Evolutionary conservation across 2,797 vertebrate species (phyloP), one percentile per base, ranked within the genome.

Genomic region (Rhinatrema bivittatum): DNA sequence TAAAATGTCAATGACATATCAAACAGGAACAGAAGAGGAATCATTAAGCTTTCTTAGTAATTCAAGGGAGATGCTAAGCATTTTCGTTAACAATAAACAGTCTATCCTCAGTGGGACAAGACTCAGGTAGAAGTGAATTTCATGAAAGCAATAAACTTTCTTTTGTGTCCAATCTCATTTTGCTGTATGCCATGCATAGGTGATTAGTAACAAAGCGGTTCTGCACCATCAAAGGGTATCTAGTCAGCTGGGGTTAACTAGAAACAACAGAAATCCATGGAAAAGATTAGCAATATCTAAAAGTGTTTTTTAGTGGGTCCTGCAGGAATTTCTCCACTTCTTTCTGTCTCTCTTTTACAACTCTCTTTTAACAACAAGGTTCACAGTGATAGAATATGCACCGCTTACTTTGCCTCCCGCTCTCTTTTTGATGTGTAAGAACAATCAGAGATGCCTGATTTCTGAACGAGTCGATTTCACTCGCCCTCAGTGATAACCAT

Each of bases 351-450:
- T 39, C n/a, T 42, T 17, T 17, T 39, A 42, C 29, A 24, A 20
- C 47, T 65, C 36, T 67, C 68, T 81, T 82, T 76, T 59, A 78
- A 81, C 75, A 76, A 77, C 75, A 83, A 83, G 83, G 77, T 57
- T 37, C 21, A 29, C 48, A 61, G 63, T 68, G 66, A 78, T 75
- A 75, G 64, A 72, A 70, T 73, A 68, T 67, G 54, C 58, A 62
- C 63, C 25, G 73, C 65, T 65, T 68, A 69, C 68, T 74, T 78
- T 84, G 72, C 78, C 72, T 84, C 76, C 68, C 46, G 68, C 18
- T 59, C 54, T 35, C 42, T 49, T 82, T n/a, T 82, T 84, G 79
- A 84, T 82, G 56, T 70, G 70, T 72, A 78, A 77, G 83, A 84
- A 81, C 78, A 81, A 80, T 81, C 78, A 77, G 79, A 74, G 63